Percentiles rank a stretch among this genome's conserved stretches.
These are phyloP conservation scores for Syrista parreyssii DNA, from an alignment of 2,888 invertebrate species.

Conservation along the genomic window DNA sequence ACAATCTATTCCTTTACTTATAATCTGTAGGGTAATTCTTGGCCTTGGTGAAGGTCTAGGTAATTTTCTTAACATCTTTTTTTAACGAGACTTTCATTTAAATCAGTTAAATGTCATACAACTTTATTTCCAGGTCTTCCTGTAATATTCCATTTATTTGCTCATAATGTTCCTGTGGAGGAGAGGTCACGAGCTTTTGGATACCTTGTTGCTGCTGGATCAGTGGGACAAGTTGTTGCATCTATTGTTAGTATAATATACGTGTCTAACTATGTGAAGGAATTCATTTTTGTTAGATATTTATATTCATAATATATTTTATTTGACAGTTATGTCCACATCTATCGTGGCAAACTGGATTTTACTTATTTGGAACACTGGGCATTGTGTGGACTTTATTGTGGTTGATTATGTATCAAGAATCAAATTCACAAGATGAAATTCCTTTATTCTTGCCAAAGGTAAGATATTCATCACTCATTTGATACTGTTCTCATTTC, in stretches of 20 bases:
- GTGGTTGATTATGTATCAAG: conserved; percentile 75
- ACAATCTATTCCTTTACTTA: conserved; percentile 73
- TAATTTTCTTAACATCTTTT: conserved; percentile 49
- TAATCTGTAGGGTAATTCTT: conserved; percentile 74
- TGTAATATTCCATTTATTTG: conserved; percentile 81
- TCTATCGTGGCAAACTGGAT: conserved; percentile 75
- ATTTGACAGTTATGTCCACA: conserved; percentile 73
- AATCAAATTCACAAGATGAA: conserved; percentile 69
- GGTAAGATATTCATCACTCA: conserved; percentile 60
- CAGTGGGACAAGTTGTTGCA: conserved; percentile 81
- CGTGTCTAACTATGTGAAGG: neutral
- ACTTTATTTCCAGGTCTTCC: conserved; percentile 71
- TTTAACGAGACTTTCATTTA: neutral
- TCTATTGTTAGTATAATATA: conserved; percentile 70
- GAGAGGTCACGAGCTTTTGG: conserved; percentile 80
- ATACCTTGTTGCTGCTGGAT: conserved; percentile 78
- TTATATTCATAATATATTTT: no score
- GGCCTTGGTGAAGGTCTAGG: conserved; percentile 82
- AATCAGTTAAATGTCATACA: neutral
- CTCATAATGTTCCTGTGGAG: conserved; percentile 77
- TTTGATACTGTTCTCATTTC: neutral
- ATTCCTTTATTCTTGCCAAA: conserved; percentile 72
- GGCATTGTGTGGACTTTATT: conserved; percentile 77
- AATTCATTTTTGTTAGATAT: no score
- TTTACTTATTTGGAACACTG: conserved; percentile 76